A percentile compares a stretch with the other conserved stretches of the same genome.
phyloP scores from a whole-genome alignment of 2,113 vertebrate genomes.

The Paedocypris sp. region DNA sequence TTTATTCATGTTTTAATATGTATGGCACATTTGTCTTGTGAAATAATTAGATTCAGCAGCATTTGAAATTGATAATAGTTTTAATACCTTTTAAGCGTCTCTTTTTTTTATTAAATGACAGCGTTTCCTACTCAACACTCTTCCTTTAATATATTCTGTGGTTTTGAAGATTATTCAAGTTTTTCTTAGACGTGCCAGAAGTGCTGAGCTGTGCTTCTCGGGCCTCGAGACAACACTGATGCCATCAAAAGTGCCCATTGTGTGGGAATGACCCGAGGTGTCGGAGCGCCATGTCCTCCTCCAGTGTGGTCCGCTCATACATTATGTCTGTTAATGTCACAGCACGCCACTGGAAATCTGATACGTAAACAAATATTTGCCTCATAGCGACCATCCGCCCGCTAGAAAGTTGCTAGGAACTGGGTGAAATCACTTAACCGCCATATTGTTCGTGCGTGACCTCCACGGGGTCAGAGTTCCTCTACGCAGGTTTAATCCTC shows the following conservation, averaged over 20 bases:
- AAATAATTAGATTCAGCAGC: too few relatives aligned
- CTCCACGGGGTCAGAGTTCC: constrained; percentile 19
- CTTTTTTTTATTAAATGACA: too few relatives aligned
- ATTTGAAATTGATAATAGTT: too few relatives aligned
- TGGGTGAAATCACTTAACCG: constrained; percentile 24
- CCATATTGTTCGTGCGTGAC: constrained; percentile 26
- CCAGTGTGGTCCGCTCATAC: neutral
- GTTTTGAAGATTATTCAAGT: too few relatives aligned
- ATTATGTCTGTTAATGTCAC: constrained; percentile 14
- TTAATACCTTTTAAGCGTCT: too few relatives aligned
- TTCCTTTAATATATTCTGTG: too few relatives aligned
- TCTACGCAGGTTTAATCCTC: constrained; percentile 15
- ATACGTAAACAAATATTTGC: constrained; percentile 35
- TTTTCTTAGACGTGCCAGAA: neutral
- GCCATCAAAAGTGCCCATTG: neutral
- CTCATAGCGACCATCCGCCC: constrained; percentile 19
- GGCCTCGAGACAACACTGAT: neutral
- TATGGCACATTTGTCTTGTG: too few relatives aligned
- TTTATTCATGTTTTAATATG: too few relatives aligned
- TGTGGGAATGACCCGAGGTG: constrained; percentile 25
- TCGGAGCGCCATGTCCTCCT: neutral
- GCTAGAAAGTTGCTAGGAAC: constrained; percentile 23
- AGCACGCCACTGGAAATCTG: constrained; percentile 28
- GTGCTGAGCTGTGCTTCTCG: neutral
- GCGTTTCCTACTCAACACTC: too few relatives aligned